These are phyloP conservation scores for Episyrphus balteatus DNA, from an alignment of 1,140 invertebrate genomes.

Conservation along the genomic window DNA sequence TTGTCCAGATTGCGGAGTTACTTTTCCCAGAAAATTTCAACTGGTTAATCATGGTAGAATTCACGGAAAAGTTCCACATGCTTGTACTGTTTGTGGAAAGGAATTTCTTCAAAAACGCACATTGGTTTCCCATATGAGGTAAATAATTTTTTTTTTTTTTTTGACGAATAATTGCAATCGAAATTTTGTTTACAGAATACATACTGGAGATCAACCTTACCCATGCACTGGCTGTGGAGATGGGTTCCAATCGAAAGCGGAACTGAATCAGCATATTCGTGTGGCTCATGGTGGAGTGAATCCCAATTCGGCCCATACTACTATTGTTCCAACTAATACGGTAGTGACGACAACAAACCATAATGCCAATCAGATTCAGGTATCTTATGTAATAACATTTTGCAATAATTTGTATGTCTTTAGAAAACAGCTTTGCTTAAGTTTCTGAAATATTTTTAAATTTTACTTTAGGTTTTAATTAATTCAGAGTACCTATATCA, in stretches of 20 bases:
- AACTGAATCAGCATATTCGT: constrained; percentile 57
- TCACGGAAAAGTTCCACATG: constrained; percentile 67
- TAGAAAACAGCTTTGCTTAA: background rate
- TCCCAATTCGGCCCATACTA: constrained; percentile 37
- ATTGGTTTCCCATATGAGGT: constrained; percentile 64
- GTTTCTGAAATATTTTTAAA: background rate
- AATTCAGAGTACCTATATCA: too few species aligned
- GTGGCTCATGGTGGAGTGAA: constrained; percentile 41
- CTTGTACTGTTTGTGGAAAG: constrained; percentile 68
- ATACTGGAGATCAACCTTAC: constrained; percentile 49
- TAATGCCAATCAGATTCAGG: background rate
- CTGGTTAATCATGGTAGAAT: constrained; percentile 69
- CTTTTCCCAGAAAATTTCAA: constrained; percentile 73
- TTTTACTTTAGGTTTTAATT: background rate
- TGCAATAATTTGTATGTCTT: too few species aligned
- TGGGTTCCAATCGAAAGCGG: constrained; percentile 57
- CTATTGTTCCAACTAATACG: constrained; percentile 14
- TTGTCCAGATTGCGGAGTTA: constrained; percentile 69
- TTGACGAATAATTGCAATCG: background rate
- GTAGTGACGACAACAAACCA: constrained; percentile 26
- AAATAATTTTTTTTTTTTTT: constrained; percentile 8
- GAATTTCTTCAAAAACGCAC: constrained; percentile 75
- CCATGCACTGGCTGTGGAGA: constrained; percentile 65
- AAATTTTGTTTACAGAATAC: constrained; percentile 29
- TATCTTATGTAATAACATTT: background rate